Evolutionary conservation across 2,888 invertebrate genomes (phyloP), one percentile per base, ranked within the genome.

Genomic region (Diarsia brunnea): DNA sequence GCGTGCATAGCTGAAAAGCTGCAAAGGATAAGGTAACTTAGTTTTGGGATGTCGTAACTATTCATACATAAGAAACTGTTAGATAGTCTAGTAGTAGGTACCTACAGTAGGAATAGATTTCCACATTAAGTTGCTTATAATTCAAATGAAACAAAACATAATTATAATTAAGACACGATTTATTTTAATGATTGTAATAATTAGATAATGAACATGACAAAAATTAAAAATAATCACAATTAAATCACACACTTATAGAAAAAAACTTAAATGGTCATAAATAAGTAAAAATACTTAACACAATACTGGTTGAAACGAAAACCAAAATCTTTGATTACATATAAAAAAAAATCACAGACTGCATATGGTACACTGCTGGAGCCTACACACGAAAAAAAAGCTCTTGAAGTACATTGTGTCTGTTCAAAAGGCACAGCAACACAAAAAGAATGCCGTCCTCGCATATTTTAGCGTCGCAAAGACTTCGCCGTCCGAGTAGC

Each of bases 281-380:
- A 85, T 81, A 82, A 75, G 77, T 84, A 79, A 69, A 79, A 77
- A 74, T 84, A 84, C 76, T 76, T 81, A 75, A 85, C 71, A 80
- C 75, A 90, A 92, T 90, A 92, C 89, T 91, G 89, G 86, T 89
- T 82, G 31, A 72, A 79, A 80, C 31, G 8, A 79, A 79, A 79
- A 51, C 49, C 31, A 75, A 58, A 60, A 31, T 67, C 38, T 16
- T 63, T 77, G 53, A 63, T 80, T 43, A 19, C 14, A 47, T 47
- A 72, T 49, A 67, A 76, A 82, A 72, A 82, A 75, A 75, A 86
- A 90, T 90, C 88, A 90, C 89, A 90, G 88, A 86, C 80, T 79
- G 82, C 79, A 84, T 79, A 85, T 75, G 70, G 78, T 82, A 66
- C 73, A 73, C 58, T 80, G 21, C 73, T 51, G 27, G 12, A 19